Base-by-base conservation (phyloP, 2,888 invertebrate genomes). In the Gisinianus flammeolus region DNA sequence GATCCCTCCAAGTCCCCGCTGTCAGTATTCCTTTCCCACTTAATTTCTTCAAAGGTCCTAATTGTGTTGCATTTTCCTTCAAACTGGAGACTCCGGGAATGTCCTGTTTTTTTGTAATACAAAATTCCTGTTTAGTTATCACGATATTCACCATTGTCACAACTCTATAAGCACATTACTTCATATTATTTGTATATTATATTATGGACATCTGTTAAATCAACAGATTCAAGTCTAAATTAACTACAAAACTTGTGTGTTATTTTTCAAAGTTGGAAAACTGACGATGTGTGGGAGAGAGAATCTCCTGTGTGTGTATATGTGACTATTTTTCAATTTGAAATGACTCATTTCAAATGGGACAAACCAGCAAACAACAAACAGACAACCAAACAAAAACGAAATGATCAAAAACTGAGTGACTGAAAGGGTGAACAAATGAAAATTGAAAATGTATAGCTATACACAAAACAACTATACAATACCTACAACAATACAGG, bases 11-110 rank as follows among this genome's bases (percentile, higher is more conserved):
- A 71, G 82, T 83, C 52, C 83, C 83, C 24, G 82, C 80, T 8
- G 81, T 83, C 31, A 82, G 75, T 64, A 83, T 81, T 44, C 82
- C 82, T 70, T 79, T 81, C 69, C 83, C 82, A 76, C 82, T 83
- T 66, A 83, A 72, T 75, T 83, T 83, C 75, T 81, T 82, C 68
- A 83, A 70, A 24, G 78, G 79, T 8, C 83, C 83, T 77, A 31
- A 3, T 19, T 73, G 58, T 22, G 33, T 12, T n/a, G 73, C 73
- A 8, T 35, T 33, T 8, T 58, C 62, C 62, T 35, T 73, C 31
- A 73, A 35, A 6, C 30, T 33, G 26, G 10, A 22, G 12, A 6
- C 44, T 70, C 24, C 52, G 6, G 73, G 62, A 62, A 73, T 35
- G n/a, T 73, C 73, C 73, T 73, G 30, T 62, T 58, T 52, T 24